Evolutionary conservation across 2,888 invertebrate species (phyloP).

Genomic region (Orthonychiurus folsomi): DNA sequence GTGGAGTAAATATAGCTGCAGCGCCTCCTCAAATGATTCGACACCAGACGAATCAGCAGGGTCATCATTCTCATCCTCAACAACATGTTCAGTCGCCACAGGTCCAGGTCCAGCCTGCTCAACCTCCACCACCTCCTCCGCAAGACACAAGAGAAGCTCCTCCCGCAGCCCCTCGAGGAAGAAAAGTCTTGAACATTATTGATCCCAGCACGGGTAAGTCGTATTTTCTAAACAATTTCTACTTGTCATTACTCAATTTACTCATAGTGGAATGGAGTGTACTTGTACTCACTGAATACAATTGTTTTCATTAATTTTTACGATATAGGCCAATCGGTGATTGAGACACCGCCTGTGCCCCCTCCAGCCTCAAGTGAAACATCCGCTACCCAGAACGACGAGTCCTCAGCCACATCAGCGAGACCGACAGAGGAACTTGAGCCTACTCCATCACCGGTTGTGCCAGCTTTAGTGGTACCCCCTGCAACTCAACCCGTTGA

Average conservation of each 20-base stretch:
- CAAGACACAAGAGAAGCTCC: not conserved
- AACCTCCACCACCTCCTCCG: not conserved
- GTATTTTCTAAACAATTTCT: not conserved
- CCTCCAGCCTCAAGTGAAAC: not conserved
- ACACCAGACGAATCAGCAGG: not conserved
- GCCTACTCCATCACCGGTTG: not conserved
- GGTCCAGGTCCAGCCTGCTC: not conserved
- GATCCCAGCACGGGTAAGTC: conserved; percentile 51
- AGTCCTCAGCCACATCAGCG: not conserved
- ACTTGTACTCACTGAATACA: conserved; percentile 12
- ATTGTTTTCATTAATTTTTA: conserved; percentile 15
- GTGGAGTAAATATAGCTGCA: not conserved
- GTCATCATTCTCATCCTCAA: not conserved
- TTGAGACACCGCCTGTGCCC: not conserved
- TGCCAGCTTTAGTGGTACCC: not conserved
- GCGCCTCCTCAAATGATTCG: not conserved
- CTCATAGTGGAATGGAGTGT: not conserved
- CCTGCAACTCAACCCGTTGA: not conserved
- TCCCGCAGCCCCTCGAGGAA: conserved; percentile 41
- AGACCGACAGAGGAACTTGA: not conserved
- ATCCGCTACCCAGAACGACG: not conserved
- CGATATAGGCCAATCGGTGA: conserved; percentile 10
- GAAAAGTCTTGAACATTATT: conserved; percentile 46
- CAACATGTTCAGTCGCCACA: not conserved
- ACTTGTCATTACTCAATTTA: too few species aligned